Evolutionary conservation across 2,113 vertebrate genomes (phyloP).

Genomic region (Cebidichthys violaceus): DNA sequence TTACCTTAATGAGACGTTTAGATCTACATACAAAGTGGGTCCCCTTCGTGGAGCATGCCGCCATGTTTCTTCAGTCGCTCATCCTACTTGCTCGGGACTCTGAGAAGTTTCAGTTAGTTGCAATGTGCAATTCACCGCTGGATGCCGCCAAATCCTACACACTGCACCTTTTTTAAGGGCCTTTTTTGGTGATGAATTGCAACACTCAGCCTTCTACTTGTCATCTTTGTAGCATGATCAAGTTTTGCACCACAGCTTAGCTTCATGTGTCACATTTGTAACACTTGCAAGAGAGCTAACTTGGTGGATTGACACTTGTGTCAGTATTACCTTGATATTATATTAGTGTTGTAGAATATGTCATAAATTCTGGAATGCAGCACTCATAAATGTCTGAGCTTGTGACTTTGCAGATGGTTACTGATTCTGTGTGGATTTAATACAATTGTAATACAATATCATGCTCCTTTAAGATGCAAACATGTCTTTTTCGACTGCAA

Average conservation of each 20-base stretch:
- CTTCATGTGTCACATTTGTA: neutral
- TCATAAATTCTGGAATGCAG: neutral
- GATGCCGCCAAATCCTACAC: neutral
- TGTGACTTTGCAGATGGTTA: neutral
- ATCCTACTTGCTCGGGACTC: neutral
- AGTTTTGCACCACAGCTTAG: too few relatives aligned
- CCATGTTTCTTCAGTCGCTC: neutral
- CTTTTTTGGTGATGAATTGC: neutral
- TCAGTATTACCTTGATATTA: neutral
- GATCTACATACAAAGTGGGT: neutral
- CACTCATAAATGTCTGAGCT: neutral
- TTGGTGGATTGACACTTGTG: neutral
- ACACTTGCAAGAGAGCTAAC: neutral
- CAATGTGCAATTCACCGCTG: neutral
- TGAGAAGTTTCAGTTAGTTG: neutral
- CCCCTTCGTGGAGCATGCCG: neutral
- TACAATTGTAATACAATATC: neutral
- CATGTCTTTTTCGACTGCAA: neutral
- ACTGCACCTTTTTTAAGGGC: neutral
- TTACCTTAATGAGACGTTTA: neutral
- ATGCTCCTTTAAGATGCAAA: neutral
- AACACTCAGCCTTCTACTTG: neutral
- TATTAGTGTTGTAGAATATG: neutral
- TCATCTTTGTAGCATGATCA: too few relatives aligned
- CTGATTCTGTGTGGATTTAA: neutral